Conservation (phyloP, 2,888 invertebrate species). For the Yponomeuta malinellus region DNA sequence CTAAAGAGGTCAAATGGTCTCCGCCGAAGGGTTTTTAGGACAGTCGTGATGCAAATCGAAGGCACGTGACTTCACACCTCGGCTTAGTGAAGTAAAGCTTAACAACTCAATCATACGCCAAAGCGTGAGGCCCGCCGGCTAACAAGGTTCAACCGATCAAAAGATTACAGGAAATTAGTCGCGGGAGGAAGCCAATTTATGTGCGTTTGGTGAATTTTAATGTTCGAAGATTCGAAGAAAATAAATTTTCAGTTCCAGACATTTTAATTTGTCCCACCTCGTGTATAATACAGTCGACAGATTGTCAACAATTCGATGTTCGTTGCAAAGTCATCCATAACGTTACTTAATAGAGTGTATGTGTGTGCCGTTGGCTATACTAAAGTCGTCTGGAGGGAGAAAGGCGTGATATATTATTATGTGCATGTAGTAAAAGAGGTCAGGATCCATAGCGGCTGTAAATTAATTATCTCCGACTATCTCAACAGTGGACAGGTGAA, state of each 20-base stretch:
- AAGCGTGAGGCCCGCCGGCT: constrained; percentile 13
- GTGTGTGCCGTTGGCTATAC: too few relatives aligned
- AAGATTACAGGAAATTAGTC: too few relatives aligned
- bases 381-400: neutral
- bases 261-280: too few relatives aligned
- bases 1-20: neutral
- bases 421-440: neutral
- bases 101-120: constrained; percentile 19
- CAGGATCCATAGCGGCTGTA: neutral
- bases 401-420: neutral
- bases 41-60: constrained; percentile 24
- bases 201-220: too few relatives aligned
- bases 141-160: neutral
- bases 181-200: constrained; percentile 3
- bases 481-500: neutral
- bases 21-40: constrained; percentile 24
- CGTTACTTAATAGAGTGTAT: too few relatives aligned
- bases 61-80: constrained; percentile 28
- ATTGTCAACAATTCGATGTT: too few relatives aligned
- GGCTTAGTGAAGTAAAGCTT: constrained; percentile 14
- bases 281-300: too few relatives aligned
- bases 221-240: too few relatives aligned
- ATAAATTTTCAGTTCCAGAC: too few relatives aligned
- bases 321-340: too few relatives aligned
- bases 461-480: neutral